Evolutionary conservation across 2,113 vertebrate genomes (phyloP).

Genomic region (Oryctolagus cuniculus): DNA sequence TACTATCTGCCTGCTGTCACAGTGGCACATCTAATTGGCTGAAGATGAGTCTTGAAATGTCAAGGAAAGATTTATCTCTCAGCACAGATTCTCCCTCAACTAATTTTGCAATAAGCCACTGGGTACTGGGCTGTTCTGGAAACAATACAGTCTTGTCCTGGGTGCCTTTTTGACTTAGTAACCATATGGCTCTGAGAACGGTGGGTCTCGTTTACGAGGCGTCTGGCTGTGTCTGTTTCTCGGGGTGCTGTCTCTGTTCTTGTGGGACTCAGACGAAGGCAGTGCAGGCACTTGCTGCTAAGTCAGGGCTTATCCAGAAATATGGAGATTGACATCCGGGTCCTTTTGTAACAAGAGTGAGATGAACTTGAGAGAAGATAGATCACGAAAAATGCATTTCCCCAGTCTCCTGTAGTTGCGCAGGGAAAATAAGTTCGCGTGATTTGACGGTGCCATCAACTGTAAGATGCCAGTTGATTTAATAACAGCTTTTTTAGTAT

Average conservation of each 20-base stretch:
- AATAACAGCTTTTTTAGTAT: not conserved
- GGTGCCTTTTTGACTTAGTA: not conserved
- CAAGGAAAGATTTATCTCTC: constrained; percentile 84
- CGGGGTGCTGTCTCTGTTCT: not conserved
- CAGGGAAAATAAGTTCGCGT: not conserved
- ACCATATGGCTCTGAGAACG: not conserved
- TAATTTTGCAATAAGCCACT: constrained; percentile 75
- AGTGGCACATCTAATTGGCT: constrained; percentile 79
- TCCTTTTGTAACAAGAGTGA: not conserved
- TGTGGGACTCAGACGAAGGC: not conserved
- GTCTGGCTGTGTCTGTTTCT: not conserved
- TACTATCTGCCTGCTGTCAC: not conserved
- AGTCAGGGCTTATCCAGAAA: not conserved
- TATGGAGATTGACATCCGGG: not conserved
- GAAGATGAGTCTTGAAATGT: constrained; percentile 82
- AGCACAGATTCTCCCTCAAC: constrained; percentile 74
- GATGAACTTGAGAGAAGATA: constrained; percentile 13
- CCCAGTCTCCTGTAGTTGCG: not conserved
- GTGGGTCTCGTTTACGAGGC: not conserved
- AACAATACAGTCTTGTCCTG: constrained; percentile 17
- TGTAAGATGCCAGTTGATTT: not conserved
- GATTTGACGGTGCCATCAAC: not conserved
- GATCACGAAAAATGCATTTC: not conserved
- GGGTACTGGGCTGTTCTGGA: constrained; percentile 73
- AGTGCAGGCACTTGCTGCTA: not conserved